These are phyloP conservation scores for Neria commutata DNA, from an alignment of 2,888 invertebrate species.

Conservation along the genomic window DNA sequence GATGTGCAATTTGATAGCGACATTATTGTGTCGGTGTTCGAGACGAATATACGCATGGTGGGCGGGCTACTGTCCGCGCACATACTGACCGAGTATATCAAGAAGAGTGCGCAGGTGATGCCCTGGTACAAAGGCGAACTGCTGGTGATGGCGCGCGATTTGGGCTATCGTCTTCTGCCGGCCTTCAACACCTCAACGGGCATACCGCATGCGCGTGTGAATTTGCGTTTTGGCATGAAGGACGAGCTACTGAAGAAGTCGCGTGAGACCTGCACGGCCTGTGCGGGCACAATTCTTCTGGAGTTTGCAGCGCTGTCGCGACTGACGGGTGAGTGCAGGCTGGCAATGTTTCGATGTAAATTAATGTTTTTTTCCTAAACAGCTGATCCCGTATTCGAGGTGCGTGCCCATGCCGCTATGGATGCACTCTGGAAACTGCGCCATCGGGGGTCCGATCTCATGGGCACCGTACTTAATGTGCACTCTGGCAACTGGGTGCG, in stretches of 20 bases:
- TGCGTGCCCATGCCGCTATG: slow-evolving; percentile 95
- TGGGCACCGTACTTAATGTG: slow-evolving; percentile 98
- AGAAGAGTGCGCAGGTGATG: slow-evolving; percentile 75
- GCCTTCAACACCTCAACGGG: slow-evolving; percentile 98
- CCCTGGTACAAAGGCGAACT: slow-evolving; percentile 89
- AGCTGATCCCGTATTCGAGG: slow-evolving; percentile 87
- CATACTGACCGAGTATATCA: slow-evolving; percentile 82
- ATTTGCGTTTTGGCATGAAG: slow-evolving; percentile 82
- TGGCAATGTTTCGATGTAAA: not conserved
- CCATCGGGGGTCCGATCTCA: slow-evolving; percentile 86
- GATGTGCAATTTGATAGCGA: slow-evolving; percentile 93
- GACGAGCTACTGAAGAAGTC: slow-evolving; percentile 74
- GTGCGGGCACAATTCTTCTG: slow-evolving; percentile 96
- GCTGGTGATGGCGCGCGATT: slow-evolving; percentile 86
- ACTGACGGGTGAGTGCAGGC: slow-evolving; percentile 71
- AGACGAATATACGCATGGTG: slow-evolving; percentile 97
- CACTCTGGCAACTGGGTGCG: slow-evolving; percentile 98
- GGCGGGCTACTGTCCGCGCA: slow-evolving; percentile 95
- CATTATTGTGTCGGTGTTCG: slow-evolving; percentile 95
- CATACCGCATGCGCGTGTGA: slow-evolving; percentile 95
- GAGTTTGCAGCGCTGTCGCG: slow-evolving; percentile 97
- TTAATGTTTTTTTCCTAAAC: not conserved
- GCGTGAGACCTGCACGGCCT: slow-evolving; percentile 95
- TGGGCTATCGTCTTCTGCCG: slow-evolving; percentile 91
- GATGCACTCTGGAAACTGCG: slow-evolving; percentile 94